Evolutionary conservation across 2,797 vertebrate genomes (phyloP), one percentile per base, ranked within the genome.

Genomic region (Bovichtus variegatus): DNA sequence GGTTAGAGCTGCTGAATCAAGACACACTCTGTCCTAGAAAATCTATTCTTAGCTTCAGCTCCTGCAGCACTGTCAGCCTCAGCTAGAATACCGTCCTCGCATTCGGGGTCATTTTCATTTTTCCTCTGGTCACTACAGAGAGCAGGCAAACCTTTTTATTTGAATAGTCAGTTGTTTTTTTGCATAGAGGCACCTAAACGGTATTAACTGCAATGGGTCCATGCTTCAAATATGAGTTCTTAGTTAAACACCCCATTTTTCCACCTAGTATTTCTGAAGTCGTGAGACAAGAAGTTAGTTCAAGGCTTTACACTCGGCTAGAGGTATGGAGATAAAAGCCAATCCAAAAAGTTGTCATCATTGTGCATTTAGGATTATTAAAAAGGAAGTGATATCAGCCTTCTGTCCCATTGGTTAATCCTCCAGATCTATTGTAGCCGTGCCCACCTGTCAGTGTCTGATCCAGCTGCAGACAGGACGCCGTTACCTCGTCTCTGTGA

Each of bases 371-470:
- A 18, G 27, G n/a, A 40, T 15, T 19, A 31, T 38, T 53, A 47
- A 38, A 31, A 54, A 76, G 27, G 27, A 54, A 41, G 27, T 75
- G 11, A 51, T 38, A 0, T 65, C n/a, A 50, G 13, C n/a, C n/a
- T 61, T 54, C 2, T 12, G n/a, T 74, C n/a, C 4, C 64, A 59
- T 5, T 23, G 66, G 29, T 82, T 38, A 36, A 53, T 61, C 75
- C 68, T 55, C 10, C 83, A 99, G 98, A 82, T 97, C 96, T 1
- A 90, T 99, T 2, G 96, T 98, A 40, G 98, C 97, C 3, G 96
- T 99, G 73, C 98, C 98, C 36, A 96, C 95, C 85, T 98, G 97
- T 3, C 96, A 98, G 95, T 93, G 96, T 87, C 82, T 98, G 76
- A 94, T 99, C 83, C 97, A 97, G 87, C 96, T 99, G 88, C 96